phyloP scores from a whole-genome alignment of 2,797 vertebrate species.

The Tokudaia muenninki region DNA sequence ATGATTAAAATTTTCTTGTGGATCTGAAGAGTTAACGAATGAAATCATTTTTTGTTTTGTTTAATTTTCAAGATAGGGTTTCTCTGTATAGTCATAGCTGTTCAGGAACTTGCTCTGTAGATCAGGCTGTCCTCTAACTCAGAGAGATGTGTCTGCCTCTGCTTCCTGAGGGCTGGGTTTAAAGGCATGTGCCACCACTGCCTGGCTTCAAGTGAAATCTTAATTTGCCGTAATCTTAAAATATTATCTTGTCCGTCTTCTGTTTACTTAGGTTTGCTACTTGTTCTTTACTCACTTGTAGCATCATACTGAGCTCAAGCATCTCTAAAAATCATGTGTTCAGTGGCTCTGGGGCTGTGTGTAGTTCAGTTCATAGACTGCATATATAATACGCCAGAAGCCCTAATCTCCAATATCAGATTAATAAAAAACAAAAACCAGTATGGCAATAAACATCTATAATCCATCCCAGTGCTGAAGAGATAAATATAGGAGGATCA shows the following conservation, averaged over 20 bases:
- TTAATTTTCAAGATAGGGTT: background rate
- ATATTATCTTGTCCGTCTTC: background rate
- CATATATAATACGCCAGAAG: background rate
- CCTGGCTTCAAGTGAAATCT: constrained; percentile 35
- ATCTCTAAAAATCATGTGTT: constrained; percentile 8
- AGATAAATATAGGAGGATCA: background rate
- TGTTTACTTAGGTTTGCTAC: background rate
- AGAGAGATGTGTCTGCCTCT: background rate
- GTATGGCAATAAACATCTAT: background rate
- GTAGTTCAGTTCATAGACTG: background rate
- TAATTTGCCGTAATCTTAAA: background rate
- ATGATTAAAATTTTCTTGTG: constrained; percentile 38
- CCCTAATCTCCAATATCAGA: background rate
- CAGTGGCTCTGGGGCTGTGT: background rate
- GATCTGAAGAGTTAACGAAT: constrained; percentile 14
- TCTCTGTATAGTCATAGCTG: background rate
- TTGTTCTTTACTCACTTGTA: background rate
- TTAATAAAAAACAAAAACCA: background rate
- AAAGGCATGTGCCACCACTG: background rate
- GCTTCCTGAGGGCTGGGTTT: background rate
- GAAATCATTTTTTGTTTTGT: constrained; percentile 27
- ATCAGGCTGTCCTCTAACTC: background rate
- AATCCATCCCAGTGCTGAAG: background rate
- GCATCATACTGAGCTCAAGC: background rate
- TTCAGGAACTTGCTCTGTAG: background rate